phyloP scores from a whole-genome alignment of 2,113 vertebrate species.

The Apteryx mantelli region DNA sequence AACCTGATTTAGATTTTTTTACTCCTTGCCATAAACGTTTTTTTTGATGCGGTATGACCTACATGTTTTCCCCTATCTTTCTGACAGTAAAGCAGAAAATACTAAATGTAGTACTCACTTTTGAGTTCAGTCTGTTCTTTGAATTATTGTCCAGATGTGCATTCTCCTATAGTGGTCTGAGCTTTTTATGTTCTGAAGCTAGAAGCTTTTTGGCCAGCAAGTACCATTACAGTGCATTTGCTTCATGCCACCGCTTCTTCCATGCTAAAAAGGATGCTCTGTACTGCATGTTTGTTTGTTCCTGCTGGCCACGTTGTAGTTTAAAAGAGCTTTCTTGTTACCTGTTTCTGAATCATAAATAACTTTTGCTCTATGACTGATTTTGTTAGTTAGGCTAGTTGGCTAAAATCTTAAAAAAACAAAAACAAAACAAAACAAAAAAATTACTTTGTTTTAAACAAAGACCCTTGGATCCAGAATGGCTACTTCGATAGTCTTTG shows the following conservation, averaged over 20 bases:
- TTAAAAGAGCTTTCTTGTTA: background rate
- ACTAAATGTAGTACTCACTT: background rate
- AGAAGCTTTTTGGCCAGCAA: background rate
- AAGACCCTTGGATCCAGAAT: background rate
- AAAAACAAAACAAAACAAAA: background rate
- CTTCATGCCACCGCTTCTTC: background rate
- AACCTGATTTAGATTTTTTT: background rate
- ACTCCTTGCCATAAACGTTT: background rate
- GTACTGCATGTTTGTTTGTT: background rate
- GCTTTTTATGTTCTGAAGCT: background rate
- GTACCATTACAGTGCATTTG: background rate
- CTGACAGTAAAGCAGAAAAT: background rate
- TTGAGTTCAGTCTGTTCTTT: background rate
- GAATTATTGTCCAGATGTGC: background rate
- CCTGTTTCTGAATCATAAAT: background rate
- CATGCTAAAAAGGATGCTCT: background rate
- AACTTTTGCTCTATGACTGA: background rate
- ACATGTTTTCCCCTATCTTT: background rate
- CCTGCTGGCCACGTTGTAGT: background rate
- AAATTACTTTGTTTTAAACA: background rate
- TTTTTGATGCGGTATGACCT: background rate
- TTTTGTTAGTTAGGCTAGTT: background rate
- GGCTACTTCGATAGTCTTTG: background rate
- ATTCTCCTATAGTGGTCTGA: background rate
- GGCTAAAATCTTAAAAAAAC: background rate